Evolutionary conservation across 1,140 invertebrate genomes (phyloP), one percentile per base, ranked within the genome.

Genomic region (Pseudomyrmex cubaensis): DNA sequence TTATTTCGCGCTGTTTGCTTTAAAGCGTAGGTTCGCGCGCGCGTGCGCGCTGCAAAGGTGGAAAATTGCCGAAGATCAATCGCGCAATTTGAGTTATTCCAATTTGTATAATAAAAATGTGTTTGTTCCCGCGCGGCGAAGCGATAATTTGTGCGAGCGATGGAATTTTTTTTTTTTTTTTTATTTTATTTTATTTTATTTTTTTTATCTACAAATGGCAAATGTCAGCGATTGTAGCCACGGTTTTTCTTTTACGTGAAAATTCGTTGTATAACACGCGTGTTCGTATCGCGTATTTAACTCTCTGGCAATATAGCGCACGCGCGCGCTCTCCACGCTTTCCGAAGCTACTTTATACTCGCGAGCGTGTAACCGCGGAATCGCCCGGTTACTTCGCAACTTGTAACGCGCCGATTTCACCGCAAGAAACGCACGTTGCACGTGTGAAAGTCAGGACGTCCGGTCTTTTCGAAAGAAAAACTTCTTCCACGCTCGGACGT

Each of bases 271-370:
- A 35, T 35, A 35, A 35, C 5, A 35, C 35, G 35, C 5, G 35
- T 35, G 35, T 25, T 22, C 22, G 25, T 5, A 35, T 35, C 35
- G 35, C 35, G 35, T 35, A 35, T 35, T 35, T 35, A 35, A 35
- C 5, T 7, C 35, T 1, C 35, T 1, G 35, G 35, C 25, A 35
- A 35, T 20, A 20, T 35, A 35, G 25, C 57, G 66, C 57, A 17
- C 50, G 92, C 90, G 25, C 57, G 66, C 57, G 22, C 50, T 92
- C 90, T 93, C 91, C 92, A 93, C 93, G 93, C 93, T 94, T 94
- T 93, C 93, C 91, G 91, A 92, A 92, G 91, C 93, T 73, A 90
- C 88, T 91, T 20, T 20, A 20, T 20, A 90, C 88, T 91, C 80
- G 90, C 82, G 83, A 92, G 93, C 92, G 92, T 93, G 92, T 93